Percentiles rank a stretch among this genome's conserved stretches.
Conservation (phyloP, 2,888 invertebrate species). For the Cheiracanthium punctorium region DNA sequence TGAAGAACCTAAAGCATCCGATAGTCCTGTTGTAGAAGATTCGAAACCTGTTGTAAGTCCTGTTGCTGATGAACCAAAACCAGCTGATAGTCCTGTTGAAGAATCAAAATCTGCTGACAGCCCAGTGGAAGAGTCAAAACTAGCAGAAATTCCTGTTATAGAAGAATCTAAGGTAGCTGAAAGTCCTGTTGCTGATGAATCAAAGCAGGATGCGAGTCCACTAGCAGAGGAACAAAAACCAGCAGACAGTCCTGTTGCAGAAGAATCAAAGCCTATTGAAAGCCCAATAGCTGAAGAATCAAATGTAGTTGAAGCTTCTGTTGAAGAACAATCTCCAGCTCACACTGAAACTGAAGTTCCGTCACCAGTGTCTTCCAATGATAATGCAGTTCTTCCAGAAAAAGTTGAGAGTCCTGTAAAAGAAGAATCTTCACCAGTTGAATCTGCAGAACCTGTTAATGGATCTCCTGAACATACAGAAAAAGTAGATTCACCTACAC, state of each 20-base stretch:
- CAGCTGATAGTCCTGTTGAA: slow-evolving; percentile 11
- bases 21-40: neutral
- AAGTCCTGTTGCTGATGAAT: slow-evolving; percentile 1
- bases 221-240: slow-evolving; percentile 5
- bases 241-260: neutral
- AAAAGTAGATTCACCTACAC: neutral
- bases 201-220: neutral
- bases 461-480: slow-evolving; percentile 21
- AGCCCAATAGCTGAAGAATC: slow-evolving; percentile 1
- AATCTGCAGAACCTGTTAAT: neutral
- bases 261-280: slow-evolving; percentile 19
- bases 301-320: neutral
- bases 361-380: slow-evolving; percentile 7
- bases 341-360: neutral
- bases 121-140: slow-evolving; percentile 17
- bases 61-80: slow-evolving; percentile 14
- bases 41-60: neutral
- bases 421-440: neutral
- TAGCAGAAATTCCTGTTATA: neutral
- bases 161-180: neutral
- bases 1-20: slow-evolving; percentile 15
- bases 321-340: neutral
- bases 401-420: slow-evolving; percentile 24
- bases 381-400: neutral
- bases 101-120: neutral